Base-by-base conservation (phyloP, 2,888 invertebrate genomes). In the Deilephila porcellus region DNA sequence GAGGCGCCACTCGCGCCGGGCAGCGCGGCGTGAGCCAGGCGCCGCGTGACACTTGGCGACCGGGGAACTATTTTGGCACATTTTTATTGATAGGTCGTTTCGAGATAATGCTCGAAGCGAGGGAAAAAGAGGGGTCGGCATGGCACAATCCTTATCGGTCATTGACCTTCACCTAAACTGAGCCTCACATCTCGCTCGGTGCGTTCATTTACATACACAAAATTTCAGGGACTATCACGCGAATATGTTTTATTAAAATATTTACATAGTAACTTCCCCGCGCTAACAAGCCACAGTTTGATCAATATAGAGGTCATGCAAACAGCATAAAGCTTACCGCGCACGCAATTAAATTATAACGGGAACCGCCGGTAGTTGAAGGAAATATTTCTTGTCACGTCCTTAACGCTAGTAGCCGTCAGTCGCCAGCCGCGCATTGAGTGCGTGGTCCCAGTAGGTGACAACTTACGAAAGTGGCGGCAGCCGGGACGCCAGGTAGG, bases 151-250 rank as follows among this genome's bases (percentile, higher is more conserved):
- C 92, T 94, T 94, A 94, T 94, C 94, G 93, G 93, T 91, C 93
- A 93, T 90, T 90, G 91, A 93, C 93, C 94, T 93, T 93, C 90
- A 93, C 93, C 93, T 94, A 92, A 91, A 91, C 88, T 80, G 93
- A 91, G 93, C 93, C 93, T 90, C 93, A 88, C 90, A 93, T 92
- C 93, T 90, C 91, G 87, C 84, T 85, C 84, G 83, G 80, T 79
- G 86, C 82, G 85, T 87, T 82, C 88, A 85, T 82, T 85, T 84
- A 85, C 84, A 84, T 86, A 81, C 83, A 86, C 81, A 84, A 83
- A 86, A 85, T 87, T 90, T 89, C 85, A 88, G 87, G 86, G 84
- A 85, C 83, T 86, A 82, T 80, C 79, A 78, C 78, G 79, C 81
- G 78, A 74, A 77, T 80, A 74, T 80, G 81, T 81, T 82, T 80